Conservation (phyloP, 2,113 vertebrate species). For the Sturnira hondurensis region DNA sequence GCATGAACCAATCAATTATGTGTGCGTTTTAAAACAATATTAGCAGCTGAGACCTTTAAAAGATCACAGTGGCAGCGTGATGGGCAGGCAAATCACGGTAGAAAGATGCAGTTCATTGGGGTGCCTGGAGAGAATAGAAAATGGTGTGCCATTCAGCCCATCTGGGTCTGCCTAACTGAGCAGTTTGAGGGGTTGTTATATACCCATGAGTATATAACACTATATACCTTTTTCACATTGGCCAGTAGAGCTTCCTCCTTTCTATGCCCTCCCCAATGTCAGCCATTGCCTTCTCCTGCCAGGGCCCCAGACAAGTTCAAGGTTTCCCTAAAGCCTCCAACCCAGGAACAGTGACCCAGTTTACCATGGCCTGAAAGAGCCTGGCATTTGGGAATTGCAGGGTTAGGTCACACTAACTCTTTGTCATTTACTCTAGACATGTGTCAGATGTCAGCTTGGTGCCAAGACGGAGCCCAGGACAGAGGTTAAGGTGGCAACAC, state of each 20-base stretch:
- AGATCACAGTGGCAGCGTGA: neutral
- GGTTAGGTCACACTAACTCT: neutral
- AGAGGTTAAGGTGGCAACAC: neutral
- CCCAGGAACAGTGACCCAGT: neutral
- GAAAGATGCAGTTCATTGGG: neutral
- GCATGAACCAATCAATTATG: neutral
- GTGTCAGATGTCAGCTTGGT: neutral
- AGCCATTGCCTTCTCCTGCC: neutral
- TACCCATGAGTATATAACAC: neutral
- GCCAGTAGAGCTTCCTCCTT: neutral
- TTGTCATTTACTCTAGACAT: neutral
- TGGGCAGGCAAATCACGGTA: neutral
- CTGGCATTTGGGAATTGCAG: neutral
- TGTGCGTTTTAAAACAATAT: neutral
- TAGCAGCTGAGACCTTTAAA: neutral
- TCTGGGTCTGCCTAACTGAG: too few relatives aligned
- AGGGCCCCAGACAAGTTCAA: neutral
- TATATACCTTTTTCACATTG: neutral
- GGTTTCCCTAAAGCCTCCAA: neutral
- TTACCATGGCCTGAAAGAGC: neutral
- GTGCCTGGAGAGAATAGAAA: neutral
- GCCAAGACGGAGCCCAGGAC: neutral
- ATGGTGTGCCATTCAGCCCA: accelerated
- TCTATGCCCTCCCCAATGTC: neutral
- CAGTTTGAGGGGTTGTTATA: neutral